A percentile compares a stretch with the other conserved stretches of the same genome.
These are phyloP conservation scores for Paedocypris micromegethes DNA, from an alignment of 2,797 vertebrate genomes.

Conservation along the genomic window DNA sequence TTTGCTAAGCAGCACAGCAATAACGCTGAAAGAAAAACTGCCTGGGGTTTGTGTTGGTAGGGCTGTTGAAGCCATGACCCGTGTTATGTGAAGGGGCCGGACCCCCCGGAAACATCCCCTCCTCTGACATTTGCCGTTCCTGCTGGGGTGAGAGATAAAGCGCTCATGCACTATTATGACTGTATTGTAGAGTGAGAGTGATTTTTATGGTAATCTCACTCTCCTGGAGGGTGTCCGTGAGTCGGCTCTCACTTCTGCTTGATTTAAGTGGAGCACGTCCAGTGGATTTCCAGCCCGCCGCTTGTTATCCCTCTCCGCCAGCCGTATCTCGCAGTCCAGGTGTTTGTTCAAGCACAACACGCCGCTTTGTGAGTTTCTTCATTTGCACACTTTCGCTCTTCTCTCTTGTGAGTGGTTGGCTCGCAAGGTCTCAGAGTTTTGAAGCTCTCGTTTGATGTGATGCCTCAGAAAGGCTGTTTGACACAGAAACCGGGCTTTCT, in stretches of 20 bases:
- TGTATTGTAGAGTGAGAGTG: slow-evolving; percentile 8
- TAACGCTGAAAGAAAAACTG: no score
- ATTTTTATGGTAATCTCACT: slow-evolving; percentile 19
- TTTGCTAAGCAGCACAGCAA: no score
- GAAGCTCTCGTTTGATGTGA: slow-evolving; percentile 16
- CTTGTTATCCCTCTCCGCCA: slow-evolving; percentile 29
- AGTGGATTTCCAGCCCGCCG: slow-evolving; percentile 28
- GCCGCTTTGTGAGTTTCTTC: background rate
- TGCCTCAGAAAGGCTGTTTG: slow-evolving; percentile 22
- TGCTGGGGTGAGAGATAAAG: slow-evolving; percentile 20
- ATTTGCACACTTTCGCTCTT: slow-evolving; percentile 2
- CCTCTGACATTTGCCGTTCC: slow-evolving; percentile 21
- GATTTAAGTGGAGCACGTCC: slow-evolving; percentile 32
- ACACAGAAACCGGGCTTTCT: slow-evolving; percentile 11
- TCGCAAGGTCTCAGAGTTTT: slow-evolving; percentile 10
- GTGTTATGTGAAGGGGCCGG: background rate
- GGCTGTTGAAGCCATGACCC: slow-evolving; percentile 1
- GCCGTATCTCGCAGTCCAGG: slow-evolving; percentile 33
- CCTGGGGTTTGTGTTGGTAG: background rate
- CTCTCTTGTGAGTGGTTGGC: slow-evolving; percentile 17
- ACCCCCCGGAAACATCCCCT: background rate
- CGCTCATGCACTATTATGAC: slow-evolving; percentile 11
- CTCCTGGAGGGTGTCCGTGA: slow-evolving; percentile 15
- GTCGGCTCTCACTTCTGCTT: slow-evolving; percentile 15
- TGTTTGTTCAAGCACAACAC: slow-evolving; percentile 32